Percentiles rank a stretch among this genome's conserved stretches.
Conservation (phyloP, 2,797 vertebrate genomes). For the Siniperca obscura region DNA sequence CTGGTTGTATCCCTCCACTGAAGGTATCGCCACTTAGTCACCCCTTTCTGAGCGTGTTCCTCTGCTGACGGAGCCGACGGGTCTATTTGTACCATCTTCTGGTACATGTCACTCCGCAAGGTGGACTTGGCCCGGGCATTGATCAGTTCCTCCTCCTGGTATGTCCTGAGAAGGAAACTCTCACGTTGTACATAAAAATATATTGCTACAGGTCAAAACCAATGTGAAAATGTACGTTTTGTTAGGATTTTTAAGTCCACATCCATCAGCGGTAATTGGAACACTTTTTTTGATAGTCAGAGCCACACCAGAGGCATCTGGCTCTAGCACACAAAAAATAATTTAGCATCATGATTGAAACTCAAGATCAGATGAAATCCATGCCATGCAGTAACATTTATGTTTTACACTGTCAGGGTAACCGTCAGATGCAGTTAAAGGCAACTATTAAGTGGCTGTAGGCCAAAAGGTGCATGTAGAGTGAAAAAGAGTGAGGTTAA, state of each 20-base stretch:
- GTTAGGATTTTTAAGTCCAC: not conserved
- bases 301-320: not conserved
- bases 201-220: not conserved
- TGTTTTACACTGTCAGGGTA: not conserved
- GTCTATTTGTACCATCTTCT: conserved; percentile 91
- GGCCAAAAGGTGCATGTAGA: not conserved
- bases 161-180: conserved; percentile 83
- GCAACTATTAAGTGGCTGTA: not conserved
- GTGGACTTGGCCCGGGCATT: conserved; percentile 81
- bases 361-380: not conserved
- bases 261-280: not conserved
- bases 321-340: not conserved
- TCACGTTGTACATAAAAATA: not conserved
- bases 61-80: conserved; percentile 84
- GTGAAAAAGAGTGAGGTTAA: not conserved
- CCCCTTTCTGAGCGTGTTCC: conserved; percentile 84
- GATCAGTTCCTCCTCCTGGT: conserved; percentile 88
- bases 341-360: not conserved
- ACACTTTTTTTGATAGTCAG: not conserved
- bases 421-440: not conserved
- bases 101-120: conserved; percentile 89
- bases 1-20: conserved; percentile 90
- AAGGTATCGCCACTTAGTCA: conserved; percentile 92
- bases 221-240: not conserved
- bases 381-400: not conserved